Conservation (phyloP, 1,140 invertebrate genomes). For the Papilio helenus region DNA sequence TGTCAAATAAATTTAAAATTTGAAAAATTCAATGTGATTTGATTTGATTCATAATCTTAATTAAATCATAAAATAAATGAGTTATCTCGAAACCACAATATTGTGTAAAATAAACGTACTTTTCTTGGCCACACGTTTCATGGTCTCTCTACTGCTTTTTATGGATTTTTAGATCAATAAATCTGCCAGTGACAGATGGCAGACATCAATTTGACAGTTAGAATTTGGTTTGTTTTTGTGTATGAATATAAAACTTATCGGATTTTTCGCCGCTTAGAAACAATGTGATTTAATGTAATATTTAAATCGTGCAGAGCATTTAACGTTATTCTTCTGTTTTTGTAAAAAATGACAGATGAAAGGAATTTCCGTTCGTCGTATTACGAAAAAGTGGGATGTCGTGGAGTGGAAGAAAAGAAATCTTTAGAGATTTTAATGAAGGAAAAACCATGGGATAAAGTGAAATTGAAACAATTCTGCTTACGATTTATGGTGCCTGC, state of each 20-base stretch:
- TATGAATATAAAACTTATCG: not conserved
- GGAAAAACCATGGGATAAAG: conserved; percentile 91
- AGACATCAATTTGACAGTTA: not conserved
- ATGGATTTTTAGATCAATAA: not conserved
- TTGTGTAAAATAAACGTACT: not conserved
- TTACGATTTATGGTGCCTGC: conserved; percentile 91
- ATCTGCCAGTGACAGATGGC: not conserved
- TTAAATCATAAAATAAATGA: too few species aligned
- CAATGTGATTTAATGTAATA: not conserved
- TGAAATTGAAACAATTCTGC: conserved; percentile 93
- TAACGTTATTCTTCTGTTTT: not conserved
- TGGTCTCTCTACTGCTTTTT: not conserved
- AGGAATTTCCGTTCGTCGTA: conserved; percentile 95
- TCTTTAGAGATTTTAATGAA: conserved; percentile 95
- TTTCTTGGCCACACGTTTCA: not conserved
- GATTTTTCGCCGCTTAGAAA: not conserved
- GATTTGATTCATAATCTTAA: too few species aligned
- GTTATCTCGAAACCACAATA: too few species aligned
- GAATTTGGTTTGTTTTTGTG: conserved; percentile 6
- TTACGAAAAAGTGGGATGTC: conserved; percentile 95
- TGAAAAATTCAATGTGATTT: too few species aligned
- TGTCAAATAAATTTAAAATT: too few species aligned
- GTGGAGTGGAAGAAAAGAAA: conserved; percentile 95
- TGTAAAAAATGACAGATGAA: conserved; percentile 83
- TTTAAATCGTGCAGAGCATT: not conserved